Conservation (phyloP, 2,797 vertebrate species). For the Glossophaga mutica region DNA sequence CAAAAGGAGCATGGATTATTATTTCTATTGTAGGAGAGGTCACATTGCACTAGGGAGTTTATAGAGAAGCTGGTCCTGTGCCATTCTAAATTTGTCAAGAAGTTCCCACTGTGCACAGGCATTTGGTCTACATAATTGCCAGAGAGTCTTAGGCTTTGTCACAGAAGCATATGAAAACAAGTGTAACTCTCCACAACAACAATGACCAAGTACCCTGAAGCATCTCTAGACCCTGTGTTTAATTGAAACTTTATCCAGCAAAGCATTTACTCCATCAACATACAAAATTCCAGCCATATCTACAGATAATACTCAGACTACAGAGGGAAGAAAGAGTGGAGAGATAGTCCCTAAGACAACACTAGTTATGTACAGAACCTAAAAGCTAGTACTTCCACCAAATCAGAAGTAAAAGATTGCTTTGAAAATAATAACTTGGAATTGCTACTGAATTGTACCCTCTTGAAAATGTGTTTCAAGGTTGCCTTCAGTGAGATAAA, state of each 20-base stretch:
- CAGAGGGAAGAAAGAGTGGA: background rate
- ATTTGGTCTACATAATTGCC: constrained; percentile 29
- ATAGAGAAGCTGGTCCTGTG: background rate
- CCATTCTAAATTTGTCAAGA: constrained; percentile 50
- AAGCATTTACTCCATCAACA: background rate
- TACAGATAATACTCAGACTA: background rate
- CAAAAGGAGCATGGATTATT: background rate
- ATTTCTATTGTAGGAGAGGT: constrained; percentile 27
- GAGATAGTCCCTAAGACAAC: background rate
- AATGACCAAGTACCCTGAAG: background rate
- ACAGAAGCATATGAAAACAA: constrained; percentile 43
- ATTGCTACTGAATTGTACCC: background rate
- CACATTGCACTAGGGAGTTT: constrained; percentile 24
- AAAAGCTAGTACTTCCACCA: background rate
- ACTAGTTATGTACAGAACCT: background rate
- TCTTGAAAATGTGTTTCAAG: constrained; percentile 5
- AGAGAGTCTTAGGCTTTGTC: background rate
- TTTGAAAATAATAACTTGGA: background rate
- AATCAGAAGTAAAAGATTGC: background rate
- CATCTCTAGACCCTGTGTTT: background rate
- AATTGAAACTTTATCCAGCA: background rate
- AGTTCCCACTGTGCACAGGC: constrained; percentile 38
- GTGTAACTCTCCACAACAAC: background rate
- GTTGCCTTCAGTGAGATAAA: background rate
- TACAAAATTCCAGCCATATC: background rate